These are phyloP conservation scores for Ferrisia virgata DNA, from an alignment of 2,888 invertebrate genomes.

Conservation along the genomic window DNA sequence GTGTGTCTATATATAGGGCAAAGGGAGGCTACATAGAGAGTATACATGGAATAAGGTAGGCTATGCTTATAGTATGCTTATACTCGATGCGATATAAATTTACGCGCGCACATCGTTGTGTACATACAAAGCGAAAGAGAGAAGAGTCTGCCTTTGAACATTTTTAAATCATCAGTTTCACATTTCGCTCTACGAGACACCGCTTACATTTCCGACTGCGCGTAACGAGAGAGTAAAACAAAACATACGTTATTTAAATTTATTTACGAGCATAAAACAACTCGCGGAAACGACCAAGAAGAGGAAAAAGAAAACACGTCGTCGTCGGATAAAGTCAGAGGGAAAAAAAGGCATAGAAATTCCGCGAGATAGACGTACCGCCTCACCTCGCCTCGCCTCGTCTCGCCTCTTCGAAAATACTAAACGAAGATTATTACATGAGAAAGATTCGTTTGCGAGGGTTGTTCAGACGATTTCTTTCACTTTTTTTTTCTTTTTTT, in stretches of 20 bases:
- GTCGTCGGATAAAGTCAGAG: neutral
- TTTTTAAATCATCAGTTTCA: slow-evolving; percentile 5
- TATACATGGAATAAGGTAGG: no score
- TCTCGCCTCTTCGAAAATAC: neutral
- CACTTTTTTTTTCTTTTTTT: neutral
- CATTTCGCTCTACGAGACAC: neutral
- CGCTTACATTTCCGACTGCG: neutral
- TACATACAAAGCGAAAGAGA: neutral
- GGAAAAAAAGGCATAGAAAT: neutral
- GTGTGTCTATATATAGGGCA: no score
- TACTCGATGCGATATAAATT: neutral
- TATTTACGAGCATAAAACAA: slow-evolving; percentile 9
- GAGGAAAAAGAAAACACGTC: neutral
- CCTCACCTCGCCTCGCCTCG: neutral
- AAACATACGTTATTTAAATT: slow-evolving; percentile 29
- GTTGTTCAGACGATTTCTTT: neutral
- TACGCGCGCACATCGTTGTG: neutral
- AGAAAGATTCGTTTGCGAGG: neutral
- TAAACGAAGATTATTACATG: neutral
- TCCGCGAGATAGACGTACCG: neutral
- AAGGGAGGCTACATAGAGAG: no score
- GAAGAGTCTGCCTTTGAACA: neutral
- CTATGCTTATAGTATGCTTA: no score
- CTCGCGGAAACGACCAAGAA: neutral
- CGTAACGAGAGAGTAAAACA: slow-evolving; percentile 19